Evolutionary conservation across 2,113 vertebrate species (phyloP).

Genomic region (Tachuris rubrigastra): DNA sequence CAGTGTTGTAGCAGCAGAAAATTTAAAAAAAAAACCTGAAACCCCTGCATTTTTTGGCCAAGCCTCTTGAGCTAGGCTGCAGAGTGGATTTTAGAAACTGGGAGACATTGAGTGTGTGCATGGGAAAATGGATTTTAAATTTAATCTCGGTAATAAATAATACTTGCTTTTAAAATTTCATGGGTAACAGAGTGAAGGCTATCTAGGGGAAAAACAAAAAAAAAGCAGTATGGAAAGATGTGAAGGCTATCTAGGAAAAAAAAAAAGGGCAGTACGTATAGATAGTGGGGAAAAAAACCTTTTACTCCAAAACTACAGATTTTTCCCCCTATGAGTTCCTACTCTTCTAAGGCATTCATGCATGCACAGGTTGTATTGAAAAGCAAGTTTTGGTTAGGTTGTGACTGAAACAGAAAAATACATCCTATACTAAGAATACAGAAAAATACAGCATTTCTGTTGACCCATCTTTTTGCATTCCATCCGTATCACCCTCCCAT

Average conservation of each 20-base stretch:
- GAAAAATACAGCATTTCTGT: neutral
- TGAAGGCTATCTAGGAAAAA: neutral
- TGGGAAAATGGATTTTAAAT: neutral
- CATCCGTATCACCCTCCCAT: neutral
- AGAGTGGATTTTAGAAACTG: neutral
- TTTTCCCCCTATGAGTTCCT: accelerated
- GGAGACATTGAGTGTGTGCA: accelerated
- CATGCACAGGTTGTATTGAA: neutral
- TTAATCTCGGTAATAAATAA: neutral
- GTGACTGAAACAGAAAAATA: neutral
- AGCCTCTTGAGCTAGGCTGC: neutral
- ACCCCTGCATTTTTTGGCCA: neutral
- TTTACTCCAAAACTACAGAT: neutral
- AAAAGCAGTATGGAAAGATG: too few species aligned
- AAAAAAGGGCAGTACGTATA: neutral
- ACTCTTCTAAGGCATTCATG: neutral
- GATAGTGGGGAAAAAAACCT: neutral
- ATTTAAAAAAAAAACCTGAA: neutral
- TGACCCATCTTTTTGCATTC: neutral
- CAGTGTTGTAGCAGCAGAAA: neutral
- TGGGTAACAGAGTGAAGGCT: neutral
- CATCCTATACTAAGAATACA: neutral
- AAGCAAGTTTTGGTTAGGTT: neutral
- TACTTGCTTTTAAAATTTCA: neutral
- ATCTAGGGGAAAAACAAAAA: neutral